Evolutionary conservation across 2,888 invertebrate genomes (phyloP).

Genomic region (Scaptodrosophila latifasciaeformis): DNA sequence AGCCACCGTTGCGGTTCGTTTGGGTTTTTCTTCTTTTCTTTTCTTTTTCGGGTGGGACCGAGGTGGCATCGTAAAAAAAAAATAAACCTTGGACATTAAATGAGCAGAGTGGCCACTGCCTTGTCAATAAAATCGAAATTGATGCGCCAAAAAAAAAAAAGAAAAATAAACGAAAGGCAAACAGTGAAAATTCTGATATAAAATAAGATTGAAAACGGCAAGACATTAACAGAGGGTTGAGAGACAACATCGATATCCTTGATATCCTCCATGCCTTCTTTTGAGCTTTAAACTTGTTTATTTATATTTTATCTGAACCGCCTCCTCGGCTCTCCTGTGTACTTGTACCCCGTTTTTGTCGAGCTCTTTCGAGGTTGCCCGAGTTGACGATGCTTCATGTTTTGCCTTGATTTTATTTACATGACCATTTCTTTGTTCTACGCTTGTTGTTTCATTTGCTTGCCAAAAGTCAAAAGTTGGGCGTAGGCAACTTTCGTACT

Average conservation of each 20-base stretch:
- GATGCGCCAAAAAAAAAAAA: constrained; percentile 56
- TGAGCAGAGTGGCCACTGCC: constrained; percentile 32
- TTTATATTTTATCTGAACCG: constrained; percentile 52
- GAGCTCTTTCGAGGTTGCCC: too few species aligned
- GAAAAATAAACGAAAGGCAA: constrained; percentile 40
- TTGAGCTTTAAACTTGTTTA: constrained; percentile 59
- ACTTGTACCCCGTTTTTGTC: too few species aligned
- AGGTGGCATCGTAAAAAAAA: constrained; percentile 52
- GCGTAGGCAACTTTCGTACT: constrained; percentile 6
- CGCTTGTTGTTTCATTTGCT: constrained; percentile 29
- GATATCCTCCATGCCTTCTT: neutral
- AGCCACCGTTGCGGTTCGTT: too few species aligned
- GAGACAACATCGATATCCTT: constrained; percentile 39
- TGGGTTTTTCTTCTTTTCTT: too few species aligned
- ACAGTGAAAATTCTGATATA: constrained; percentile 6
- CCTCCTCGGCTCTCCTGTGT: constrained; percentile 13
- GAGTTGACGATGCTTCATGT: too few species aligned
- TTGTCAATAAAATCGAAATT: constrained; percentile 68
- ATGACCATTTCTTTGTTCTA: constrained; percentile 50
- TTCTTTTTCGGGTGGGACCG: too few species aligned
- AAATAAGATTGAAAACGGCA: constrained; percentile 33
- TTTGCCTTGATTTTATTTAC: constrained; percentile 42
- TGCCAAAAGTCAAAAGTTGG: constrained; percentile 47
- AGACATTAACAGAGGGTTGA: constrained; percentile 20
- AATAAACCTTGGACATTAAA: constrained; percentile 49